A percentile compares a stretch with the other conserved stretches of the same genome.
phyloP scores from a whole-genome alignment of 1,140 invertebrate genomes.

The Teleopsis dalmanni region DNA sequence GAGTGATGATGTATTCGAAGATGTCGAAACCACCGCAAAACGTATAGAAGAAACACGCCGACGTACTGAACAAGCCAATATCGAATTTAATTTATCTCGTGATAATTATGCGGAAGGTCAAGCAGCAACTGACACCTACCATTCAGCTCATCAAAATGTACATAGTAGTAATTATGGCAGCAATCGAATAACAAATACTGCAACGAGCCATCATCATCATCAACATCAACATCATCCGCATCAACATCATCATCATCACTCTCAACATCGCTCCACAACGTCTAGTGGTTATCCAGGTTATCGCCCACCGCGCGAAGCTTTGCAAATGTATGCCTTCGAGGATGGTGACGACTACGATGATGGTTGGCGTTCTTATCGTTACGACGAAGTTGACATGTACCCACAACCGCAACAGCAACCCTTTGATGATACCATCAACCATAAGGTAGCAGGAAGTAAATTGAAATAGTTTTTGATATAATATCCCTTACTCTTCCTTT shows the following conservation, averaged over 20 bases:
- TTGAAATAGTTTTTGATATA: not conserved
- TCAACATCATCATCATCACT: too few relatives aligned
- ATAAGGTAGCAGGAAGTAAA: constrained; percentile 25
- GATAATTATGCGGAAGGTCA: not conserved
- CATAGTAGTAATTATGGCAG: constrained; percentile 3
- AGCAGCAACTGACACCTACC: not conserved
- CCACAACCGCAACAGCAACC: constrained; percentile 17
- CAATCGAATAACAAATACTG: not conserved
- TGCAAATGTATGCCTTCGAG: constrained; percentile 46
- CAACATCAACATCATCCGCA: too few relatives aligned
- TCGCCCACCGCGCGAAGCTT: constrained; percentile 60
- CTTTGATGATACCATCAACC: constrained; percentile 40
- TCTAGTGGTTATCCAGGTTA: constrained; percentile 73
- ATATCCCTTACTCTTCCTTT: not conserved
- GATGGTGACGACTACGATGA: constrained; percentile 33
- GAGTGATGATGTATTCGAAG: constrained; percentile 74
- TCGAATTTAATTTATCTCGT: constrained; percentile 17
- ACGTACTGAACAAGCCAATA: constrained; percentile 40
- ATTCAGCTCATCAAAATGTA: not conserved
- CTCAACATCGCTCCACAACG: constrained; percentile 52
- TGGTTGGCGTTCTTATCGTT: constrained; percentile 42
- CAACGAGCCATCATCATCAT: not conserved
- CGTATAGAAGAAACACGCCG: constrained; percentile 34
- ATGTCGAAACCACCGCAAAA: constrained; percentile 39
- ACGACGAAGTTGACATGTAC: constrained; percentile 41